Conservation (phyloP, 1,140 invertebrate species). For the Eumeta japonica region DNA sequence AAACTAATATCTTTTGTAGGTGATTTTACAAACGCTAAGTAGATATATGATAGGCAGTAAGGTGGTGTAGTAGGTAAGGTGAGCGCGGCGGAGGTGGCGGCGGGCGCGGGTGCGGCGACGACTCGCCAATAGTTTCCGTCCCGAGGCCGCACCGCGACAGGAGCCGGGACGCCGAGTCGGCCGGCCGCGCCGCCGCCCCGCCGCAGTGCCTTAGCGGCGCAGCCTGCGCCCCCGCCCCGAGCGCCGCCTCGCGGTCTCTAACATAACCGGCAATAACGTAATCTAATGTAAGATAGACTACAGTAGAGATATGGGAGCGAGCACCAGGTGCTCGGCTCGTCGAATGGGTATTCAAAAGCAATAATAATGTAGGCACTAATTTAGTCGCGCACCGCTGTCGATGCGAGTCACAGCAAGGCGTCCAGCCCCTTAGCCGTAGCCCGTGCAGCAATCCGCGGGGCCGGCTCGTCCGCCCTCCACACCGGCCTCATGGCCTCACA, state of each 20-base stretch:
- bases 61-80: constrained; percentile 45
- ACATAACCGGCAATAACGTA: constrained; percentile 49
- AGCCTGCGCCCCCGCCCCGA: neutral
- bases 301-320: constrained; percentile 36
- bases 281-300: constrained; percentile 36
- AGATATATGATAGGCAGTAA: constrained; percentile 39
- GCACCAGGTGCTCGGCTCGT: constrained; percentile 46
- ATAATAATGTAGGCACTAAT: constrained; percentile 51
- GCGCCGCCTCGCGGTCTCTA: constrained; percentile 3
- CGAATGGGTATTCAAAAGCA: constrained; percentile 56
- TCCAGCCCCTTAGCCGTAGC: too few relatives aligned
- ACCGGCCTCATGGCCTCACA: too few relatives aligned
- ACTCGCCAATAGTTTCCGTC: constrained; percentile 53
- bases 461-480: too few relatives aligned
- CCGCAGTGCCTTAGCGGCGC: constrained; percentile 38
- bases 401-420: constrained; percentile 15
- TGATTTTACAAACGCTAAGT: constrained; percentile 55
- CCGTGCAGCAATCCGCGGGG: too few relatives aligned
- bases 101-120: constrained; percentile 33
- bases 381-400: constrained; percentile 49
- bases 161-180: constrained; percentile 17
- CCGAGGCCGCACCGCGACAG: constrained; percentile 18
- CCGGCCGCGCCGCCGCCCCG: constrained; percentile 5
- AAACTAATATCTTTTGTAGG: constrained; percentile 58
- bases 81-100: constrained; percentile 38